These are phyloP conservation scores for Frieseomelitta varia DNA, from an alignment of 1,140 invertebrate species.

Conservation along the genomic window DNA sequence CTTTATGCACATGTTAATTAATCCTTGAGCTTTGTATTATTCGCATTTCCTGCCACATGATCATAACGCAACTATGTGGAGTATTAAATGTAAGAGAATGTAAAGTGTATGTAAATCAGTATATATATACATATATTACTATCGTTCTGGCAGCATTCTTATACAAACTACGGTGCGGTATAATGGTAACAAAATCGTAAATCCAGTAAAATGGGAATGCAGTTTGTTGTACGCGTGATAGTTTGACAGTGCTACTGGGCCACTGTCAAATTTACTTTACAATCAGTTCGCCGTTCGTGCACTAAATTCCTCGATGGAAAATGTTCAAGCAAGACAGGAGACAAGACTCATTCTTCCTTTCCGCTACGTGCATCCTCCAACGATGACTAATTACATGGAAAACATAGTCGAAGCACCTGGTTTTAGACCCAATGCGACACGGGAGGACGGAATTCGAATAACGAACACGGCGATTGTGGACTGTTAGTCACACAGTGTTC, in stretches of 20 bases:
- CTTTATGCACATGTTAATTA: background rate
- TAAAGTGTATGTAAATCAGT: background rate
- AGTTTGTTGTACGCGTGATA: conserved; percentile 18
- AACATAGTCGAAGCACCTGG: conserved; percentile 60
- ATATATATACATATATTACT: background rate
- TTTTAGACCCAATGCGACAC: background rate
- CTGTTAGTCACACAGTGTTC: conserved; percentile 44
- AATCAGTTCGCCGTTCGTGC: background rate
- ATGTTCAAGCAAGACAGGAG: background rate
- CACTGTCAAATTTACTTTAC: conserved; percentile 4
- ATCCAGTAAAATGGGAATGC: conserved; percentile 39
- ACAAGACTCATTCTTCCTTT: background rate
- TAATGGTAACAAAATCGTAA: background rate
- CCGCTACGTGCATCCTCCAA: background rate
- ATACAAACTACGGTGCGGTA: background rate
- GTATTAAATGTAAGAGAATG: background rate
- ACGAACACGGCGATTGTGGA: conserved; percentile 3
- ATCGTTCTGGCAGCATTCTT: background rate
- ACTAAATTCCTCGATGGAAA: background rate
- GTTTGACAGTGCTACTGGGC: background rate
- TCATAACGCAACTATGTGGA: background rate
- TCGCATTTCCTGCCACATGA: background rate
- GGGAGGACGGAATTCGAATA: conserved; percentile 11
- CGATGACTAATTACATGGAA: conserved; percentile 67
- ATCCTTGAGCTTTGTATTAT: background rate